Evolutionary conservation across 2,888 invertebrate species (phyloP).

Genomic region (Tenthredo notha): DNA sequence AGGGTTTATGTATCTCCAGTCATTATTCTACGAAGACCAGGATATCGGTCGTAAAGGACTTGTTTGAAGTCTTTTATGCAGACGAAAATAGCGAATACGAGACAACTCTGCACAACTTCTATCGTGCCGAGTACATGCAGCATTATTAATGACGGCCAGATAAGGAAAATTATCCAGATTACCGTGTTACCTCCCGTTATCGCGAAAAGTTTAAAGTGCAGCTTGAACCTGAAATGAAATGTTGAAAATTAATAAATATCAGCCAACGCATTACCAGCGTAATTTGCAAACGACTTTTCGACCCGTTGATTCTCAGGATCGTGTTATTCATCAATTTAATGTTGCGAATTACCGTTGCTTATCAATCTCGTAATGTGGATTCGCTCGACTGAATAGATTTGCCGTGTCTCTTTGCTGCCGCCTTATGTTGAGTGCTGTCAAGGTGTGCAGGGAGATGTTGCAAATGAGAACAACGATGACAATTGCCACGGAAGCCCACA

Average conservation of each 20-base stretch:
- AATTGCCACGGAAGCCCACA: background rate
- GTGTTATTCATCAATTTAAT: background rate
- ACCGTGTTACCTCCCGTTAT: background rate
- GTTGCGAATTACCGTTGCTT: background rate
- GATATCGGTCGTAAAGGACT: background rate
- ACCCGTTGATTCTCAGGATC: background rate
- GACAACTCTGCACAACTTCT: background rate
- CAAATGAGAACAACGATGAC: background rate
- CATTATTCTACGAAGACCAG: background rate
- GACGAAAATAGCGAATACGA: background rate
- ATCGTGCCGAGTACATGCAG: background rate
- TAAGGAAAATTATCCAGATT: background rate
- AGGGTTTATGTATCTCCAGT: too few species aligned
- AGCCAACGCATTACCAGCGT: background rate
- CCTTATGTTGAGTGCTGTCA: background rate
- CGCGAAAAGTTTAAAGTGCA: background rate
- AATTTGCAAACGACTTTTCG: background rate
- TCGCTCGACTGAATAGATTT: background rate
- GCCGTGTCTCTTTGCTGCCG: conserved; percentile 3
- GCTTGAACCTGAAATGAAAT: background rate
- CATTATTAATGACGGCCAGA: background rate
- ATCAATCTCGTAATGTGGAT: background rate
- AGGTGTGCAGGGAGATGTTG: background rate
- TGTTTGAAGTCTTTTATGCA: background rate
- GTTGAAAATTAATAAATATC: background rate